Conservation (phyloP, 2,888 invertebrate genomes). For the Myathropa florea region DNA sequence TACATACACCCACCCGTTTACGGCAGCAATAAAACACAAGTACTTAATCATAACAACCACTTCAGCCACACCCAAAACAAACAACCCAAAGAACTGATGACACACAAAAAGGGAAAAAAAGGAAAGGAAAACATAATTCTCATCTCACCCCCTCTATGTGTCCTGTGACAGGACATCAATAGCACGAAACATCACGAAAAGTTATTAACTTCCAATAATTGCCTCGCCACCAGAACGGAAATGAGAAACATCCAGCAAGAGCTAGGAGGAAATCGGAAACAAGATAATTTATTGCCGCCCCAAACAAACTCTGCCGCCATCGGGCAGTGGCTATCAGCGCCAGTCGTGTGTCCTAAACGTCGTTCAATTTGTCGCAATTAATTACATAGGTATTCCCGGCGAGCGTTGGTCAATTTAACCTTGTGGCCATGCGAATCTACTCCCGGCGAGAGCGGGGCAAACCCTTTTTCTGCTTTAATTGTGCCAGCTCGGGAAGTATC, state of each 20-base stretch:
- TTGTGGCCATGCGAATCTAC: constrained; percentile 32
- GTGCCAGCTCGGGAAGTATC: constrained; percentile 7
- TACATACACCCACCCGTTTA: background rate
- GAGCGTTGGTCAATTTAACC: constrained; percentile 65
- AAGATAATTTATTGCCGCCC: constrained; percentile 66
- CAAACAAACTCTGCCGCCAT: constrained; percentile 30
- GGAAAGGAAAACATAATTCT: constrained; percentile 29
- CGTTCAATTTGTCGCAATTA: constrained; percentile 81
- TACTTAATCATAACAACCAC: constrained; percentile 47
- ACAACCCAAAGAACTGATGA: constrained; percentile 1
- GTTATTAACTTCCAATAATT: constrained; percentile 69
- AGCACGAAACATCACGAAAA: constrained; percentile 59
- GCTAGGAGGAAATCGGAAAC: constrained; percentile 35
- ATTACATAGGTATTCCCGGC: constrained; percentile 75
- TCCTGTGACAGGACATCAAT: constrained; percentile 13
- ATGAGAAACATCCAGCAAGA: constrained; percentile 47
- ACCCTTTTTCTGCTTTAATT: constrained; percentile 50
- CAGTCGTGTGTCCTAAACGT: constrained; percentile 79
- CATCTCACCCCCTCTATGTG: background rate
- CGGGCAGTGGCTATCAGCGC: constrained; percentile 8
- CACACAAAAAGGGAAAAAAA: background rate
- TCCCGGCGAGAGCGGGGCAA: constrained; percentile 12
- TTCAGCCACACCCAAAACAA: constrained; percentile 67
- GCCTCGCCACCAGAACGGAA: constrained; percentile 51
- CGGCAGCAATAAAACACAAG: background rate